phyloP scores from a whole-genome alignment of 53 echinoderm and acorn worm species.

The Apostichopus leukothele region DNA sequence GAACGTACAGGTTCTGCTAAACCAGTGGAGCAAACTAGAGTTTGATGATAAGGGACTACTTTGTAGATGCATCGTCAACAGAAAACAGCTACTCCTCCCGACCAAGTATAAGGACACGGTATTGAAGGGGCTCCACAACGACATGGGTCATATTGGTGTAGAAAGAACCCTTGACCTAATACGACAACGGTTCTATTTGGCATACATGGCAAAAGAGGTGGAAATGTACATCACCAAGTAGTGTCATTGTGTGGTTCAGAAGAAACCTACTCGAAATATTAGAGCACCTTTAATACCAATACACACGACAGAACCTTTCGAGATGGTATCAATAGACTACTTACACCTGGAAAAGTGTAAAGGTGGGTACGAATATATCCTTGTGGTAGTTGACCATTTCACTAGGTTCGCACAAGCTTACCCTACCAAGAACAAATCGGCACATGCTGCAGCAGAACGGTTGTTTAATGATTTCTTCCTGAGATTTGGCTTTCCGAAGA shows the following conservation, averaged over 20 bases:
- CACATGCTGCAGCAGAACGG: conserved; percentile 18
- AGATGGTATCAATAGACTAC: conserved; percentile 63
- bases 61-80: not conserved
- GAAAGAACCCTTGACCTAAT: conserved; percentile 50
- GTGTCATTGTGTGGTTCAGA: not conserved
- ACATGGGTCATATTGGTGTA: conserved; percentile 65
- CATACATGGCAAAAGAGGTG: conserved; percentile 24
- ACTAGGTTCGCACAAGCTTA: conserved; percentile 66
- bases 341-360: conserved; percentile 60
- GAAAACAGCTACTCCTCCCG: conserved; percentile 17
- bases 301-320: conserved; percentile 60
- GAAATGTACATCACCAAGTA: conserved; percentile 16
- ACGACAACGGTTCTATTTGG: not conserved
- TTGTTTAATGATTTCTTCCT: conserved; percentile 14
- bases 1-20: not conserved
- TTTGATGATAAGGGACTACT: not conserved
- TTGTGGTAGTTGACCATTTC: conserved; percentile 65
- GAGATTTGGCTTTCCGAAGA: conserved; percentile 27
- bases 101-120: conserved; percentile 11
- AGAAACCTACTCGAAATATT: conserved; percentile 25
- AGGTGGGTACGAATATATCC: conserved; percentile 70
- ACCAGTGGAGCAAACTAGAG: conserved; percentile 8
- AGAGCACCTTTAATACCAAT: conserved; percentile 57
- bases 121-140: conserved; percentile 47
- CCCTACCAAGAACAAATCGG: conserved; percentile 58